Evolutionary conservation across 2,888 invertebrate genomes (phyloP).

Genomic region (Aporophyla nigra): DNA sequence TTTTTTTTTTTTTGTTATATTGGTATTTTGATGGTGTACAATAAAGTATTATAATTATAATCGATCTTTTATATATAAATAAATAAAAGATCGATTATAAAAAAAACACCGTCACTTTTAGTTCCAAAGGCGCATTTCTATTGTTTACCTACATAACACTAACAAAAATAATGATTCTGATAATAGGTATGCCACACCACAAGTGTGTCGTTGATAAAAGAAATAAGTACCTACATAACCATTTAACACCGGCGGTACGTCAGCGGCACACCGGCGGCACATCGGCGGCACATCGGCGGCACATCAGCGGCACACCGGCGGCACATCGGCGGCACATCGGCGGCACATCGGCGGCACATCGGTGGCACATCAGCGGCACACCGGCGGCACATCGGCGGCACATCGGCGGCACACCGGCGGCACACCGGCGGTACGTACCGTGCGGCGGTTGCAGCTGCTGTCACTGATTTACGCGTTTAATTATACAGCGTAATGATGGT

Average conservation of each 20-base stretch:
- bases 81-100: neutral
- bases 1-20: neutral
- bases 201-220: neutral
- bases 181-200: too few relatives aligned
- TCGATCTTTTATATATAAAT: too few relatives aligned
- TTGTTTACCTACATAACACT: neutral
- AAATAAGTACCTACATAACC: neutral
- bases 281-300: neutral
- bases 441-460: slow-evolving; percentile 2
- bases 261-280: too few relatives aligned
- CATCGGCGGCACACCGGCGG: too few relatives aligned
- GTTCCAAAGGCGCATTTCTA: neutral
- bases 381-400: too few relatives aligned
- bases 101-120: neutral
- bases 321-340: neutral
- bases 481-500: slow-evolving; percentile 44
- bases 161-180: neutral
- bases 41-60: too few relatives aligned
- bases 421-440: neutral
- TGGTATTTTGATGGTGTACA: too few relatives aligned
- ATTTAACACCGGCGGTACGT: neutral
- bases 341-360: neutral
- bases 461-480: slow-evolving; percentile 55
- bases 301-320: too few relatives aligned
- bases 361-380: neutral